Base-by-base conservation (phyloP, 2,888 invertebrate species). In the Pheosia tremula region DNA sequence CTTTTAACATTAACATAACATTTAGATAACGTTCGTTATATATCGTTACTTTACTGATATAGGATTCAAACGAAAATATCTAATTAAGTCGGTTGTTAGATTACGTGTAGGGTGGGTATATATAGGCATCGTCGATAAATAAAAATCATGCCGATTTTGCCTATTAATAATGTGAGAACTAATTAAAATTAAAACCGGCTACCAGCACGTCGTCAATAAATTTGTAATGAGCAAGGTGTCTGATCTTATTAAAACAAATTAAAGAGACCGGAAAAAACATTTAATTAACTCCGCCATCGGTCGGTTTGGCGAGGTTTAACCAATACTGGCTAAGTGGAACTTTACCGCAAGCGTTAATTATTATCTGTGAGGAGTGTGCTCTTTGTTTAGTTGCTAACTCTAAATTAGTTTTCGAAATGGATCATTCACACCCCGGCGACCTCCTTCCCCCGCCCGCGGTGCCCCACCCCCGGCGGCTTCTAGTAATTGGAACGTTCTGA, bases 361-460 rank as follows among this genome's bases (percentile, higher is more conserved):
- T 93, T 93, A 93, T 93, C 93, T 92, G 91, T 84, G 89, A 90
- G 90, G 87, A 93, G 93, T 93, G 91, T 93, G 91, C 92, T 93
- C 93, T 91, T 93, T 93, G 93, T 93, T 93, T 93, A 93, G 93
- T 93, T 93, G 93, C 92, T 91, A 93, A 93, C 93, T 93, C 93
- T 92, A 93, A 93, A 93, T 93, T 93, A 93, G 93, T 93, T 93
- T 93, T 93, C 92, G 93, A 93, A 93, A 93, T 93, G 92, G 93
- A 93, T 93, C 93, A 93, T 93, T 93, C 93, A 88, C 92, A 91
- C 92, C 90, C 92, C 85, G 74, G 75, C 79, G 72, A 70, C 74
- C 78, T 74, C 84, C 83, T 82, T 78, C 79, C 78, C 78, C 72
- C 78, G 75, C 70, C 64, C 57, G 64, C 77, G 71, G 75, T 72